These are phyloP conservation scores for Uromys caudimaculatus DNA, from an alignment of 2,797 vertebrate genomes.

Conservation along the genomic window DNA sequence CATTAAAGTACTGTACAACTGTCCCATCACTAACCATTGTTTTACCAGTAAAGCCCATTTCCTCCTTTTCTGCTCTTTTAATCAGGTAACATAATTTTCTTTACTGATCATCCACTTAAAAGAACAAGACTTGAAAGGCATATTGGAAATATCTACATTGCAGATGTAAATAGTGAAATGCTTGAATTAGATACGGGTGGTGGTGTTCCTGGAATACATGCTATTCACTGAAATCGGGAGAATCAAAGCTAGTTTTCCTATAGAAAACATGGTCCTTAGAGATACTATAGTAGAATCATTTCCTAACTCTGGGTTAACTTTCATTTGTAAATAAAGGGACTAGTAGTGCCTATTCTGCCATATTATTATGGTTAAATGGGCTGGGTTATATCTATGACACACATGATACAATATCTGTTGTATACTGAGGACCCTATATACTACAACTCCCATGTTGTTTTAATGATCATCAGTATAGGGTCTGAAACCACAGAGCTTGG, in stretches of 20 bases:
- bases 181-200: conserved; percentile 27
- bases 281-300: not conserved
- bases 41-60: conserved; percentile 62
- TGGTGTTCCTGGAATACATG: conserved; percentile 12
- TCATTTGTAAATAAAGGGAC: not conserved
- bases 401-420: not conserved
- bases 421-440: not conserved
- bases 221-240: conserved; percentile 15
- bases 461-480: not conserved
- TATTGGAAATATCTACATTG: conserved; percentile 40
- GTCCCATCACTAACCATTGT: conserved; percentile 66
- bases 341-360: not conserved
- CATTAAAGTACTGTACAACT: conserved; percentile 61
- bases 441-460: not conserved
- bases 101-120: conserved; percentile 58
- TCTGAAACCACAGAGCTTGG: not conserved
- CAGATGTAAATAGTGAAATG: conserved; percentile 46
- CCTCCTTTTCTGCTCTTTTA: conserved; percentile 59
- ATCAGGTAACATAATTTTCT: conserved; percentile 67
- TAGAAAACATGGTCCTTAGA: conserved; percentile 19
- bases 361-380: not conserved
- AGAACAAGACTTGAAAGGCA: conserved; percentile 50
- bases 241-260: conserved; percentile 33
- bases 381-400: not conserved
- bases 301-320: not conserved